Base-by-base conservation (phyloP, 2,797 vertebrate genomes). In the Phaenicophaeus curvirostris region DNA sequence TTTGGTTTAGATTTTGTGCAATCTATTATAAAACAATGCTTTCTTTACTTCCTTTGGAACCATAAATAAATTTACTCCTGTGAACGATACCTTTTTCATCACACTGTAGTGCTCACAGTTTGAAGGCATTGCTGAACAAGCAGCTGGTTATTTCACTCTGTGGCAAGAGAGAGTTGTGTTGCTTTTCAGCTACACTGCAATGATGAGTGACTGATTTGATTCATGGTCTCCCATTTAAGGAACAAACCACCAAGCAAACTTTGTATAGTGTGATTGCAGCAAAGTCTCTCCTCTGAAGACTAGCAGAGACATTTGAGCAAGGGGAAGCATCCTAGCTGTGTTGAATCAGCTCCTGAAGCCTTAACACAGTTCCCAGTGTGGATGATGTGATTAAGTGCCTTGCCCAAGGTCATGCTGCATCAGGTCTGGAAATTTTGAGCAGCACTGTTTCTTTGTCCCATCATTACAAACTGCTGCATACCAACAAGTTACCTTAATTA, bases 291-390 rank as follows among this genome's bases (percentile, higher is more conserved):
- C 69, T 69, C 57, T 91, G 31, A 72, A 80, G 53, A 27, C n/a
- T 50, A 20, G 20, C 25, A 37, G 53, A 27, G 24, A 41, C 15
- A 1, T 63, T 73, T 2, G 2, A 27, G 37, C 21, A 46, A 15
- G 35, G 15, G 18, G 16, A 30, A 51, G 15, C 19, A 46, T 63
- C 30, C 16, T 2, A 2, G 6, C 41, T 65, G 9, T 67, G 12
- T 50, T 62, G 59, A 41, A 17, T 39, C 30, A 76, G 28, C 28
- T 59, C 16, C 53, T 62, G 20, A 31, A 68, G 37, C 13, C 62
- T 15, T 54, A 12, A 14, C n/a, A 30, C 4, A 31, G 37, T 17
- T 88, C 24, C 55, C 14, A 0, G 0, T 6, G 1, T 50, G 42
- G 20, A 28, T 51, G 14, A 46, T 57, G 23, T 14, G 44, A 9